Percentiles rank a stretch among this genome's conserved stretches.
These are phyloP conservation scores for Aphelocoma coerulescens DNA, from an alignment of 2,113 vertebrate species.

Conservation along the genomic window DNA sequence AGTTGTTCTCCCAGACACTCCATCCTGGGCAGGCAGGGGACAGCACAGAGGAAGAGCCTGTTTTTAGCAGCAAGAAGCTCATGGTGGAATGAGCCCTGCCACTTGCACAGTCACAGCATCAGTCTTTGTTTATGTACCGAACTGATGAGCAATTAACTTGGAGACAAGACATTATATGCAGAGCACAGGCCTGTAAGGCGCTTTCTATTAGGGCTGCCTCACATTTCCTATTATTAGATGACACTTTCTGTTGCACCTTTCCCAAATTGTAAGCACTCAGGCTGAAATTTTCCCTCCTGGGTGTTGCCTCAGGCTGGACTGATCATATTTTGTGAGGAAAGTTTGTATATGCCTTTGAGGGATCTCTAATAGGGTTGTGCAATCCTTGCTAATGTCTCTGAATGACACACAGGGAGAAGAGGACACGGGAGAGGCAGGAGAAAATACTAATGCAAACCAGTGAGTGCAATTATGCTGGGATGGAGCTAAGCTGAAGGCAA, in stretches of 20 bases:
- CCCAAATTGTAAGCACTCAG: background rate
- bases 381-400: constrained; percentile 17
- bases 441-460: constrained; percentile 19
- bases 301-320: background rate
- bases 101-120: constrained; percentile 40
- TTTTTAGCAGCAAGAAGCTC: background rate
- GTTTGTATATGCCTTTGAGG: background rate
- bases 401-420: background rate
- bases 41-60: background rate
- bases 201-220: constrained; percentile 24
- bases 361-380: background rate
- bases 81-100: background rate
- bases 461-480: background rate
- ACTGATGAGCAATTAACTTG: constrained; percentile 48
- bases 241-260: constrained; percentile 6
- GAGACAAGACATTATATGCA: constrained; percentile 20
- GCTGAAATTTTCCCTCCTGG: background rate
- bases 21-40: background rate
- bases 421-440: background rate
- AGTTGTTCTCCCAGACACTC: background rate
- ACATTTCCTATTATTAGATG: background rate
- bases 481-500: constrained; percentile 22
- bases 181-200: background rate
- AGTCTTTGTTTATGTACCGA: constrained; percentile 26
- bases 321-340: background rate